Evolutionary conservation across 2,888 invertebrate species (phyloP).

Genomic region (Drosophila siamana): DNA sequence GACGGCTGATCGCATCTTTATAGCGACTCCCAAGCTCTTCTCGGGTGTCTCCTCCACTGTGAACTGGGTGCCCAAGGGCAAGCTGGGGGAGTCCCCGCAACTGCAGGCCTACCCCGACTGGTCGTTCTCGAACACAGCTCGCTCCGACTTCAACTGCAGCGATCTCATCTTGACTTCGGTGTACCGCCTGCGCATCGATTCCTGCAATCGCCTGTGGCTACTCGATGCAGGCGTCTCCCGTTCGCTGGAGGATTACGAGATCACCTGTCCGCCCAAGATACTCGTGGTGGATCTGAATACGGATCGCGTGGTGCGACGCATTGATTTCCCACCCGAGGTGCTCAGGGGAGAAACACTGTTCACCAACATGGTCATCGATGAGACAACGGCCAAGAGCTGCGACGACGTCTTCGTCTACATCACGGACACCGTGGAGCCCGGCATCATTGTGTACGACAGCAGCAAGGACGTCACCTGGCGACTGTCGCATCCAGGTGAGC

Average conservation of each 20-base stretch:
- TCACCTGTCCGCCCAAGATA: slow-evolving; percentile 92
- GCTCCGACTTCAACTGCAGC: slow-evolving; percentile 90
- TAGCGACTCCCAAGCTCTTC: slow-evolving; percentile 91
- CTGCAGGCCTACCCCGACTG: slow-evolving; percentile 91
- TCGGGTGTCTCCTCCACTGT: slow-evolving; percentile 92
- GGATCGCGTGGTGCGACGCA: slow-evolving; percentile 86
- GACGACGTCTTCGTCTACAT: slow-evolving; percentile 93
- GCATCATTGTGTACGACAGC: slow-evolving; percentile 88
- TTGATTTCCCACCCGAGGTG: slow-evolving; percentile 91
- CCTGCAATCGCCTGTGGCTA: slow-evolving; percentile 94
- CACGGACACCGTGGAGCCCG: slow-evolving; percentile 92
- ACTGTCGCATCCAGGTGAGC: slow-evolving; percentile 88
- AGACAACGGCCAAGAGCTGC: slow-evolving; percentile 89
- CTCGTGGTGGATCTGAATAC: slow-evolving; percentile 92
- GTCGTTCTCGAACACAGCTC: slow-evolving; percentile 91
- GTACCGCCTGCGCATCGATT: slow-evolving; percentile 91
- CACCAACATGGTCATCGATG: slow-evolving; percentile 93
- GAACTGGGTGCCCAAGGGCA: slow-evolving; percentile 89
- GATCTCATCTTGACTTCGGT: slow-evolving; percentile 92
- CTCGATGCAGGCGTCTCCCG: slow-evolving; percentile 89
- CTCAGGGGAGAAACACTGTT: slow-evolving; percentile 91
- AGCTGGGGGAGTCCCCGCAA: slow-evolving; percentile 89
- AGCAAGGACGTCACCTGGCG: slow-evolving; percentile 92
- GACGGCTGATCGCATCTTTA: slow-evolving; percentile 89
- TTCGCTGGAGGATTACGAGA: slow-evolving; percentile 88